Base-by-base conservation (phyloP, 2,797 vertebrate genomes). In the Acropternis orthonyx region DNA sequence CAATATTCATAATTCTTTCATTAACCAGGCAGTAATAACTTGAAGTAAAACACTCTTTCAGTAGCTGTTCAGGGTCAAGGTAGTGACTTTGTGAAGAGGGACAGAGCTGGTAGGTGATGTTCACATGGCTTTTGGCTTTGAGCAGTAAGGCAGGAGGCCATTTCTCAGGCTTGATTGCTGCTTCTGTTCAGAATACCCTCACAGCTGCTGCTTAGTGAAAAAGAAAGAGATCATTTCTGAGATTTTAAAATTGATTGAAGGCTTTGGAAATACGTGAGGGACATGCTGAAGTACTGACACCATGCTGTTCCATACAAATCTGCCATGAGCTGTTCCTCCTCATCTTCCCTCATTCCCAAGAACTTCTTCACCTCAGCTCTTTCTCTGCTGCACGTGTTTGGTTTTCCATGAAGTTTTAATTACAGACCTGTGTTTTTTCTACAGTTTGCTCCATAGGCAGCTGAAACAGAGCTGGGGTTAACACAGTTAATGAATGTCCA, bases 401-500 rank as follows among this genome's bases (percentile, higher is more conserved):
- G 9, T 55, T 85, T 94, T 32, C 51, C 23, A 4, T 12, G 32
- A 14, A 24, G 12, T 28, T 87, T 87, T 52, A 44, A 10, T 41
- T 34, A 14, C 22, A 56, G 32, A 37, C 11, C 14, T 14, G 8
- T 27, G 22, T 22, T 48, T 59, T 66, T 59, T 59, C 48, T 84
- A 2, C 24, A 30, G 2, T 32, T 56, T 61, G 56, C 14, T 51
- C 24, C 18, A 7, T 0, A 7, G 27, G 51, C 36, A 80, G 30
- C 51, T 69, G 72, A 22, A 52, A 12, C 27, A 39, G 58, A 21
- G 88, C 46, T 54, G 59, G 3, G 9, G 59, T 37, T n/a, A 9
- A 2, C 21, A 51, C 0, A 8, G 6, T 8, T 5, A 24, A 3
- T 34, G 59, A 8, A 2, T 0, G 0, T 8, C 37, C 73, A 4